These are phyloP conservation scores for Electrophaes corylata DNA, from an alignment of 2,888 invertebrate genomes.

Conservation along the genomic window DNA sequence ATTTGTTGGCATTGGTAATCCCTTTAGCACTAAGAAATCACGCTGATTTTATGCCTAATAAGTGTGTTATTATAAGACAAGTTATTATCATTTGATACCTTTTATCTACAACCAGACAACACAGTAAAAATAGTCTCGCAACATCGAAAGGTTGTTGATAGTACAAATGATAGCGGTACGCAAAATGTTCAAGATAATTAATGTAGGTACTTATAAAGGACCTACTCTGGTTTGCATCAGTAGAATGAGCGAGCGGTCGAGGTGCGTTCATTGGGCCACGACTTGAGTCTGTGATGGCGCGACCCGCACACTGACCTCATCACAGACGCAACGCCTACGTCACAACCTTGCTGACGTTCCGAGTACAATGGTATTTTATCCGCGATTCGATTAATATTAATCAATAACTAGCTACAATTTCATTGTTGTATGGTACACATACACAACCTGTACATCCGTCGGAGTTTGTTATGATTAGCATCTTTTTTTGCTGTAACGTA, in stretches of 20 bases:
- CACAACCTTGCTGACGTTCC: constrained; percentile 46
- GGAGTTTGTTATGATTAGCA: not conserved
- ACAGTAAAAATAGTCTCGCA: constrained; percentile 13
- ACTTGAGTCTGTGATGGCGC: constrained; percentile 42
- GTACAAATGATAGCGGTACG: constrained; percentile 2
- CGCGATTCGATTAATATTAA: constrained; percentile 45
- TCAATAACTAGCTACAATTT: constrained; percentile 39
- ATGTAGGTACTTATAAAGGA: not conserved
- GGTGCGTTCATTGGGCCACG: constrained; percentile 37
- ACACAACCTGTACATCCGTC: constrained; percentile 1
- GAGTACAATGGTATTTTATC: constrained; percentile 49
- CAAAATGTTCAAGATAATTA: constrained; percentile 13
- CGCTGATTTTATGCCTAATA: not conserved
- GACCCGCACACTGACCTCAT: constrained; percentile 62
- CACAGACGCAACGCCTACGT: constrained; percentile 51
- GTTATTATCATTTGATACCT: constrained; percentile 8
- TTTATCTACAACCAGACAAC: constrained; percentile 13
- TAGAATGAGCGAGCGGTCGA: constrained; percentile 4
- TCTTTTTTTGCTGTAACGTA: not conserved
- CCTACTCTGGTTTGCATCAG: not conserved
- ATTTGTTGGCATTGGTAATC: constrained; percentile 1
- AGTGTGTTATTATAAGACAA: constrained; percentile 1
- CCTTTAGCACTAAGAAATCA: constrained; percentile 8
- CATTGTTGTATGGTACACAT: constrained; percentile 27
- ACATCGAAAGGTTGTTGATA: constrained; percentile 15